Base-by-base conservation (phyloP, 2,113 vertebrate genomes). In the Arvicanthis niloticus region DNA sequence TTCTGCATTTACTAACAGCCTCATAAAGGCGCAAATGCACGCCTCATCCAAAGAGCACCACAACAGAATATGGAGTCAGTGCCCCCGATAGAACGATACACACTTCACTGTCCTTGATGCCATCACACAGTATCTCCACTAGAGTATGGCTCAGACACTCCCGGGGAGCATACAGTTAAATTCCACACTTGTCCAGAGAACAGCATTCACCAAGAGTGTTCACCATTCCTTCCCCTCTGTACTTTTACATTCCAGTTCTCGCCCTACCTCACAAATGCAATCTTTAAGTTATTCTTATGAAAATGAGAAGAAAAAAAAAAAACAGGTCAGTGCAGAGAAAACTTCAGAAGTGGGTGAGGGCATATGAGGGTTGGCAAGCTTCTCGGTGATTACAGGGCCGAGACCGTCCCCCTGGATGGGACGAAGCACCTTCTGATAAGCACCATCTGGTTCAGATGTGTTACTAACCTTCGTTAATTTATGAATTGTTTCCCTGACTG, bases 401-500 rank as follows among this genome's bases (percentile, higher is more conserved):
- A 93, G 91, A 67, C 10, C 78, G 89, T 95, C 84, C 93, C 67
- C 72, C 91, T 68, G 24, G 26, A 93, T 8, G 68, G 95, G 95
- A 92, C 84, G 91, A 96, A 97, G 92, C 92, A 95, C 6, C 5
- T 92, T 95, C 1, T 0, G 84, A 96, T 95, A 97, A 94, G 92
- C 93, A 93, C 92, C 89, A 93, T 85, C 92, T 94, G 84, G 86
- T 95, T 86, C 89, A 91, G 91, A 97, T 96, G 77, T 22, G 62
- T 93, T 95, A 95, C 92, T 94, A 92, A 92, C 80, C 97, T 95
- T 91, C 68, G 91, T 92, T 98, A 98, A 97, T 98, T 95, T 97
- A 98, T 98, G 97, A 93, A 95, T 92, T 9, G 0, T 93, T 98
- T 95, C 95, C 87, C 96, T 97, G 98, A 97, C 97, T 96, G 89